phyloP scores from a whole-genome alignment of 2,797 vertebrate species.

The Tolypeutes matacus region DNA sequence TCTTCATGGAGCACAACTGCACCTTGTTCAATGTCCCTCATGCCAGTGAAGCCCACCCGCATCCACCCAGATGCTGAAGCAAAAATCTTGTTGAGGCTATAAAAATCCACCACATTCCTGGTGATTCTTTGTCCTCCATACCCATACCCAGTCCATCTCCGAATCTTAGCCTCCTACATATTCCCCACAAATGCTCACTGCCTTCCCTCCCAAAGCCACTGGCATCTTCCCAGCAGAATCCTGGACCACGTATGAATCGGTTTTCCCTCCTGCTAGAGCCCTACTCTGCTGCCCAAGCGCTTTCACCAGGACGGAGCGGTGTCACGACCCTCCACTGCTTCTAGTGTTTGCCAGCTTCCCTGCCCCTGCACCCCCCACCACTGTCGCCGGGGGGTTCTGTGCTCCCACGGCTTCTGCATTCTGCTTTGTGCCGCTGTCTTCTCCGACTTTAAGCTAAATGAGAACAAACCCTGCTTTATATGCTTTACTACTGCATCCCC shows the following conservation, averaged over 20 bases:
- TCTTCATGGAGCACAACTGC: accelerated
- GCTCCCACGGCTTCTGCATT: accelerated
- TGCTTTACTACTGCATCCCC: neutral
- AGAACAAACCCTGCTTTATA: neutral
- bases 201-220: neutral
- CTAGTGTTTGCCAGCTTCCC: neutral
- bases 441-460: too few relatives aligned
- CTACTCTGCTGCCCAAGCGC: accelerated
- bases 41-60: accelerated
- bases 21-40: too few relatives aligned
- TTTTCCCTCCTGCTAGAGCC: accelerated
- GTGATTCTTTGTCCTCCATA: too few relatives aligned
- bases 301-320: neutral
- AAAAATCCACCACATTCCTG: accelerated
- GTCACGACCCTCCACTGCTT: accelerated
- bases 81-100: neutral
- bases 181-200: neutral
- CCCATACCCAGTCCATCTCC: accelerated
- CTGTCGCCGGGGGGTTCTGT: accelerated
- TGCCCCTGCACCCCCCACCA: neutral
- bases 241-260: accelerated
- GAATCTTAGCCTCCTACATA: accelerated
- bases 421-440: accelerated
- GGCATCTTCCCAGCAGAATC: accelerated
- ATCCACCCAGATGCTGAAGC: neutral